phyloP scores from a whole-genome alignment of 2,888 invertebrate species.

The Thera britannica region DNA sequence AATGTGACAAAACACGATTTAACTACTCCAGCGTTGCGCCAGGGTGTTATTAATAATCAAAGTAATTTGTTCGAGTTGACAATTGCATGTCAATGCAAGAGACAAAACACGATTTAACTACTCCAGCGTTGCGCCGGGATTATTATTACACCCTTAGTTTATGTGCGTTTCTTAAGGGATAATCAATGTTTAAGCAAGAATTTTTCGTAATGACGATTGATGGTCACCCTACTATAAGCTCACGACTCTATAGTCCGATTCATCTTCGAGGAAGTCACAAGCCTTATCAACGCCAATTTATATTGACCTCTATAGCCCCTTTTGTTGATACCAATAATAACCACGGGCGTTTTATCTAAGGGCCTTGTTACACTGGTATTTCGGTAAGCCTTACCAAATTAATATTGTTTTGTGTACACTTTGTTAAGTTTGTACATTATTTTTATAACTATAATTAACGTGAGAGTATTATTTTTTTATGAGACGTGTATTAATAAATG shows the following conservation, averaged over 20 bases:
- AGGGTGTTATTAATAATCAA: too few relatives aligned
- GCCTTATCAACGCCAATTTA: conserved; percentile 44
- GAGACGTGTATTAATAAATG: conserved; percentile 19
- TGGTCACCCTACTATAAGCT: conserved; percentile 45
- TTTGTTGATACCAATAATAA: conserved; percentile 25
- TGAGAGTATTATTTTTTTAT: conserved; percentile 44
- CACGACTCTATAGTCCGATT: conserved; percentile 43
- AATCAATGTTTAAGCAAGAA: too few relatives aligned
- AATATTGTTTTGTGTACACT: conserved; percentile 42
- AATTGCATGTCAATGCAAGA: too few relatives aligned
- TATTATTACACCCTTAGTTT: too few relatives aligned
- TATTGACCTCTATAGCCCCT: conserved; percentile 36
- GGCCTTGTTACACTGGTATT: conserved; percentile 35
- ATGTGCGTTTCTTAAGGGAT: too few relatives aligned
- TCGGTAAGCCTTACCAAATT: conserved; percentile 41
- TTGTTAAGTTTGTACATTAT: conserved; percentile 43
- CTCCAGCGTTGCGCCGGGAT: too few relatives aligned
- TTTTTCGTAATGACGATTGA: neutral
- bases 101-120: too few relatives aligned
- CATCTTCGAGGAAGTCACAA: conserved; percentile 52
- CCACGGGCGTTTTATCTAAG: conserved; percentile 25
- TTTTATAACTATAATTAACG: conserved; percentile 46
- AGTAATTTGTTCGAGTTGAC: too few relatives aligned
- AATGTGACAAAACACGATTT: too few relatives aligned
- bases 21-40: too few relatives aligned